Evolutionary conservation across 2,888 invertebrate species (phyloP).

Genomic region (Nebria salina): DNA sequence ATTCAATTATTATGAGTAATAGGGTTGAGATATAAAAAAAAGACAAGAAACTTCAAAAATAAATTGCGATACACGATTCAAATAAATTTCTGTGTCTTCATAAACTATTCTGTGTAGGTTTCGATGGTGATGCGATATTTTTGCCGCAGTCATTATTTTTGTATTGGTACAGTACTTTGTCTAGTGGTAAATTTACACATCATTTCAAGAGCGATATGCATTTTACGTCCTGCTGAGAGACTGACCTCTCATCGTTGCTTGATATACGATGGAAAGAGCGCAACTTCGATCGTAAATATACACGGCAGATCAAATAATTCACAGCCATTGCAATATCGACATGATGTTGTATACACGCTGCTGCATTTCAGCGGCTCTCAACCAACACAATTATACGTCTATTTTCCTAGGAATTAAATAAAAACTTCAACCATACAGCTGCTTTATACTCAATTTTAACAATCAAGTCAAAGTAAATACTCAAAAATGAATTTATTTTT

Average conservation of each 20-base stretch:
- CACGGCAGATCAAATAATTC: constrained; percentile 42
- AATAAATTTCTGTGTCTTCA: neutral
- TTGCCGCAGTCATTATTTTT: neutral
- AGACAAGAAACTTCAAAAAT: neutral
- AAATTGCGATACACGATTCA: neutral
- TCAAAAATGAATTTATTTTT: too few relatives aligned
- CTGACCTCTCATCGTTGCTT: constrained; percentile 29
- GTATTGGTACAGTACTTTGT: neutral
- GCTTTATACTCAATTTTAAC: too few relatives aligned
- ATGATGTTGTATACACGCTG: constrained; percentile 33
- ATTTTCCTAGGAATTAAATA: neutral
- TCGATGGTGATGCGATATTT: too few relatives aligned
- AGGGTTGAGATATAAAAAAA: neutral
- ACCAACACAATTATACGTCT: neutral
- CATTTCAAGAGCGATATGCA: constrained; percentile 20
- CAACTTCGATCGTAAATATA: constrained; percentile 39
- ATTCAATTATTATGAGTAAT: too few relatives aligned
- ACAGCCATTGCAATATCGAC: constrained; percentile 45
- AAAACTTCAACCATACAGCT: too few relatives aligned
- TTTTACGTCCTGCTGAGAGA: constrained; percentile 33
- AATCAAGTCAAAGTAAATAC: too few relatives aligned
- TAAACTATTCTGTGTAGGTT: neutral
- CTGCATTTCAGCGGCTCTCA: constrained; percentile 26
- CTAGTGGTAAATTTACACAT: constrained; percentile 2
- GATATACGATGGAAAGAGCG: constrained; percentile 33